Base-by-base conservation (phyloP, 64 coral and sea anemone species). In the Stylophora pistillata region DNA sequence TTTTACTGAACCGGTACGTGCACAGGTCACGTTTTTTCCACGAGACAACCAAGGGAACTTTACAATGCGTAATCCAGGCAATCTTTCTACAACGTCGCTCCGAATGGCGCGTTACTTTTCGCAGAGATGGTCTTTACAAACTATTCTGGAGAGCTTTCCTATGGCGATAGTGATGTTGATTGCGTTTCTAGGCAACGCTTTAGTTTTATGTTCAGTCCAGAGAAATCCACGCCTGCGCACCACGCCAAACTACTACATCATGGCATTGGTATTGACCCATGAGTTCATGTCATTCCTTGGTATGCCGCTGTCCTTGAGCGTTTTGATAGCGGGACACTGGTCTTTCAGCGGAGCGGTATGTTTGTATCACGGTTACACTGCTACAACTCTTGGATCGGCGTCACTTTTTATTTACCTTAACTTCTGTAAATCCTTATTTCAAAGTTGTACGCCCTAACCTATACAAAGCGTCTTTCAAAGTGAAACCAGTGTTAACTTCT, bases 361-460 rank as follows among this genome's bases (percentile, higher is more conserved):
- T 66, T 21, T 9, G 63, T 66, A 66, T 66, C 63, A 66, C 20
- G 63, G 63, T 9, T 66, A 66, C 20, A 66, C 63, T 21, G 21
- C 63, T 5, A 66, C 63, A 66, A 66, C 63, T 3, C 63, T 66
- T 7, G 63, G 63, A 66, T 66, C 63, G 9, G 63, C 63, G 10
- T 66, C 63, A 4, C 18, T 66, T 66, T n/a, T 66, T 4, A 66
- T 66, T n/a, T 4, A 66, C 63, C 10, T 66, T 66, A 66, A 66
- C 63, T 66, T 66, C 63, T 23, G 63, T 66, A 66, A 66, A 66
- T 66, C 63, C 20, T 66, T 66, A 66, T 66, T 66, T 66, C 21
- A 66, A 66, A 66, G 63, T 66, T 66, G 63, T 66, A n/a, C 63
- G 63, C 18, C 63, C 63, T n/a, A 66, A 66, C 63, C 63, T n/a